A percentile compares a stretch with the other conserved stretches of the same genome.
Conservation (phyloP, 2,797 vertebrate genomes). For the Poeciliopsis infans region DNA sequence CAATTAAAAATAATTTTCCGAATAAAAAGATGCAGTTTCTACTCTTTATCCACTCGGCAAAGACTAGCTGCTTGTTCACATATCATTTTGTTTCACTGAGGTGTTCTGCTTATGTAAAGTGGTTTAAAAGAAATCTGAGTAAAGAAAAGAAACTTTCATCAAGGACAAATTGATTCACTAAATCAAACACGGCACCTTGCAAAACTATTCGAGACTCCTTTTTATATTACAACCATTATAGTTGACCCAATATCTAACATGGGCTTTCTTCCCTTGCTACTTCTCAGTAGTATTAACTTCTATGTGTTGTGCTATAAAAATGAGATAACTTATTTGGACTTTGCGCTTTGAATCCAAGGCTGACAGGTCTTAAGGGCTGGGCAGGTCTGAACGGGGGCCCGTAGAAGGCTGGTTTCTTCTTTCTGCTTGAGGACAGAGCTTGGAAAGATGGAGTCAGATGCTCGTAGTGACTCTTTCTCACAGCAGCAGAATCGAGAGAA, state of each 20-base stretch:
- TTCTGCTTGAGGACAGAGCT: constrained; percentile 56
- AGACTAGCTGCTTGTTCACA: neutral
- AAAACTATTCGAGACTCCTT: neutral
- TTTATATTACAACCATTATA: neutral
- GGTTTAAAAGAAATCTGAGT: neutral
- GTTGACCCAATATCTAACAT: neutral
- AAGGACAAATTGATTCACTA: neutral
- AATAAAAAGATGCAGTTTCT: neutral
- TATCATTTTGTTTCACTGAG: neutral
- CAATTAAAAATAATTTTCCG: neutral
- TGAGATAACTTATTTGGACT: constrained; percentile 77
- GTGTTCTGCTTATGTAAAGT: neutral
- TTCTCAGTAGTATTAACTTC: constrained; percentile 57
- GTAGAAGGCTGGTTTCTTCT: constrained; percentile 66
- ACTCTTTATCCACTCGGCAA: neutral
- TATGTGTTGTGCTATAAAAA: constrained; percentile 79
- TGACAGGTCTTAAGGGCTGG: constrained; percentile 74
- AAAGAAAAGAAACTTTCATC: neutral
- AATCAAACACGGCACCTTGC: neutral
- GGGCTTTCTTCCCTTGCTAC: constrained; percentile 11
- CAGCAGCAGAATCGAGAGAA: constrained; percentile 70
- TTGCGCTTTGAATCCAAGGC: constrained; percentile 70
- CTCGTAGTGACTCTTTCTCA: constrained; percentile 46
- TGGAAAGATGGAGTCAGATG: constrained; percentile 41
- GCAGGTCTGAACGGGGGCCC: constrained; percentile 82